These are phyloP conservation scores for Amazona vittata DNA, from an alignment of 2,113 vertebrate genomes.

Conservation along the genomic window DNA sequence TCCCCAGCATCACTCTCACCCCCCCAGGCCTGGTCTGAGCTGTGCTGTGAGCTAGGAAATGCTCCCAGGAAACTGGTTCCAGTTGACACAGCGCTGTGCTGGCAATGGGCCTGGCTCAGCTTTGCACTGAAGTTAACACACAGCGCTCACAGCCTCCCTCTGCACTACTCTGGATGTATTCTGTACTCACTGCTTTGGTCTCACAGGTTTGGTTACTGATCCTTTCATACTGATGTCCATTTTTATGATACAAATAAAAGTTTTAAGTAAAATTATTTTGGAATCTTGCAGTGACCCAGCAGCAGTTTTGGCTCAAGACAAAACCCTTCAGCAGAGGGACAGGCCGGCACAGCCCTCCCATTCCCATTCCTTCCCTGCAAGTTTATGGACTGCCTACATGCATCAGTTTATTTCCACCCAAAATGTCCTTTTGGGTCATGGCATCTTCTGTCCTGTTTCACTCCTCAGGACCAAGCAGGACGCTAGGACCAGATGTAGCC, in stretches of 20 bases:
- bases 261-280: conserved; percentile 22
- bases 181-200: background rate
- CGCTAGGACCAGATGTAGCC: rapidly evolving
- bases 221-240: conserved; percentile 47
- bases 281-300: background rate
- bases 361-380: background rate
- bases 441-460: background rate
- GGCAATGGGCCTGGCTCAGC: background rate
- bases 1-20: background rate
- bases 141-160: background rate
- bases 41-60: background rate
- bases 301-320: background rate
- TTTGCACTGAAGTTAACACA: background rate
- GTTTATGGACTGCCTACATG: background rate
- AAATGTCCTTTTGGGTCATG: background rate
- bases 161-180: background rate
- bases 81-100: background rate
- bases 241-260: conserved; percentile 60
- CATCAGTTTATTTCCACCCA: background rate
- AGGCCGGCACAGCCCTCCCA: background rate
- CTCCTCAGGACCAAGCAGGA: background rate
- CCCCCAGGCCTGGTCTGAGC: background rate
- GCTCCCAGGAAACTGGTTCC: background rate
- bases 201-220: background rate
- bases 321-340: background rate